Percentiles rank a stretch among this genome's conserved stretches.
phyloP scores from a whole-genome alignment of 2,113 vertebrate genomes.

The Meleagris gallopavo region DNA sequence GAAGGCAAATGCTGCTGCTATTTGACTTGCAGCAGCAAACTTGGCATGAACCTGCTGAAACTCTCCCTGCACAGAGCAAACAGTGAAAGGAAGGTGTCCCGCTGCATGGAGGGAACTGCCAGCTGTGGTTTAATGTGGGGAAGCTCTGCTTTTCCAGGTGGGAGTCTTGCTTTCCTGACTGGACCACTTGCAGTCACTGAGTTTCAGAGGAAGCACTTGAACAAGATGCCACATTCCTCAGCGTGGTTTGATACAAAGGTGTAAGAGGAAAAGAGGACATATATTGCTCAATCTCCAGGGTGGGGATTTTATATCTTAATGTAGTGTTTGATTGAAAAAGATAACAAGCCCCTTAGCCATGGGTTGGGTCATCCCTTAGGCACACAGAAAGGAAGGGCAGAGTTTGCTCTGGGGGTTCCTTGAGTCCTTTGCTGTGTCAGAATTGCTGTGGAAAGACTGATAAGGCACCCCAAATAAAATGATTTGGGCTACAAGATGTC shows the following conservation, averaged over 20 bases:
- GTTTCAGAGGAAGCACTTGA: background rate
- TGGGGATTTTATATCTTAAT: background rate
- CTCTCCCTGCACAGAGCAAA: background rate
- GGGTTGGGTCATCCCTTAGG: background rate
- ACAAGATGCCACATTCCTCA: background rate
- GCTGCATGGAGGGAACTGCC: accelerated
- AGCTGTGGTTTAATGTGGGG: background rate
- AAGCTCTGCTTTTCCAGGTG: background rate
- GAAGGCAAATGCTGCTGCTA: background rate
- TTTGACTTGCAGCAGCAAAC: constrained; percentile 14
- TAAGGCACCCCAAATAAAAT: background rate
- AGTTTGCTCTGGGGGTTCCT: background rate
- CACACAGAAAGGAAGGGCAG: background rate
- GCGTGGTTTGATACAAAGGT: accelerated
- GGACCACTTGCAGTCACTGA: background rate
- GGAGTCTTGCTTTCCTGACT: background rate
- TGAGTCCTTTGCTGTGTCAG: background rate
- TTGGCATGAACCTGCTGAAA: background rate
- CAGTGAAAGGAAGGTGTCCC: background rate
- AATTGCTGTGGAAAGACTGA: background rate
- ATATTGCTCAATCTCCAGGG: background rate
- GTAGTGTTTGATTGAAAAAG: background rate
- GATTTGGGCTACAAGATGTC: background rate
- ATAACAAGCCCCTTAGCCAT: background rate
- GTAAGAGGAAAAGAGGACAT: background rate